Evolutionary conservation across 2,113 vertebrate genomes (phyloP).

Genomic region (Ailurus styani): DNA sequence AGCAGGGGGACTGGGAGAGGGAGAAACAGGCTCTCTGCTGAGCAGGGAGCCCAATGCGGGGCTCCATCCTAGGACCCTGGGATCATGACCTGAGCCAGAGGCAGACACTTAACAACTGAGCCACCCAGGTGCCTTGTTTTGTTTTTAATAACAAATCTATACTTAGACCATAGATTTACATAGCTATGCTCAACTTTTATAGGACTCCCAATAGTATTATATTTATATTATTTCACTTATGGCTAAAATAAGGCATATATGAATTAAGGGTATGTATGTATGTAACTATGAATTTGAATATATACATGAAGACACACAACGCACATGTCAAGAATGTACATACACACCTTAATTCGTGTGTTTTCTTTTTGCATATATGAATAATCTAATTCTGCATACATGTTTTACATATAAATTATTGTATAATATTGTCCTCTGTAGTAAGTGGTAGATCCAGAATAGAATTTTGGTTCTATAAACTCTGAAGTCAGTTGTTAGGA

Average conservation of each 20-base stretch:
- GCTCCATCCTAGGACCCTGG: too few species aligned
- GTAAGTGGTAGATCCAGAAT: not conserved
- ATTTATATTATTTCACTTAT: not conserved
- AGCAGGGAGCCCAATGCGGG: too few species aligned
- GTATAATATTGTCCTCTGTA: not conserved
- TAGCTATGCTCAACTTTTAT: not conserved
- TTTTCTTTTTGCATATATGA: not conserved
- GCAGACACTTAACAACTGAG: too few species aligned
- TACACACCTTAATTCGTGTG: not conserved
- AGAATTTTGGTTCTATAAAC: not conserved
- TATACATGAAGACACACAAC: not conserved
- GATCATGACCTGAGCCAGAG: too few species aligned
- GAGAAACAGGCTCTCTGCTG: too few species aligned
- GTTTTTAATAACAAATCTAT: not conserved
- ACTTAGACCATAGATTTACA: not conserved
- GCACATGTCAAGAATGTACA: not conserved
- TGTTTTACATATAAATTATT: not conserved
- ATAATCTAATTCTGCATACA: not conserved
- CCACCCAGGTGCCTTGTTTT: not conserved
- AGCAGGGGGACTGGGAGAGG: too few species aligned
- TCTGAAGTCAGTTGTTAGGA: not conserved
- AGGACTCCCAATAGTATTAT: not conserved
- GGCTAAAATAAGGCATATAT: not conserved
- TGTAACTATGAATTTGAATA: not conserved
- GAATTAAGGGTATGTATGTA: not conserved